These are phyloP conservation scores for Morelia viridis DNA, from an alignment of 2,797 vertebrate genomes.

Conservation along the genomic window DNA sequence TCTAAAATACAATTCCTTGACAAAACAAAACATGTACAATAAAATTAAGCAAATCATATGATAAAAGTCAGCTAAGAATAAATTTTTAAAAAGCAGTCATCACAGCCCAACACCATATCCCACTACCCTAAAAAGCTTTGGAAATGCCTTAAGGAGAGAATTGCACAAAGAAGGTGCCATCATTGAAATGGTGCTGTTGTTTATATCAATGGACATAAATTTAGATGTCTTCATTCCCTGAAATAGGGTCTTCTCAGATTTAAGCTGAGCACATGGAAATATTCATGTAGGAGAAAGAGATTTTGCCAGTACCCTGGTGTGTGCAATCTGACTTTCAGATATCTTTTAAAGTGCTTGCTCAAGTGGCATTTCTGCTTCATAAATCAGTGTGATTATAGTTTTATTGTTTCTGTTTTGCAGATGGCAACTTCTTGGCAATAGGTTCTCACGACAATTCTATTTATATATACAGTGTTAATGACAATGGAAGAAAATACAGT, in stretches of 20 bases:
- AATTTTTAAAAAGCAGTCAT: not conserved
- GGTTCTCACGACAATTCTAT: conserved; percentile 99
- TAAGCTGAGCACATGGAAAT: not conserved
- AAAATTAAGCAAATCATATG: not conserved
- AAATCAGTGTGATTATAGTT: not conserved
- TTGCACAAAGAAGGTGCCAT: not conserved
- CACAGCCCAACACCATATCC: not conserved
- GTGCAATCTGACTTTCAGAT: not conserved
- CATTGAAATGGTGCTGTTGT: not conserved
- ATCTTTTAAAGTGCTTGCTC: conserved; percentile 11
- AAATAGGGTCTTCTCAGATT: not conserved
- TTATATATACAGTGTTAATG: conserved; percentile 93
- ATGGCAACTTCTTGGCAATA: conserved; percentile 94
- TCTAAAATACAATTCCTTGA: not conserved
- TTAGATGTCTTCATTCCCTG: not conserved
- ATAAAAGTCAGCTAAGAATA: not conserved
- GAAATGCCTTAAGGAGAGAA: not conserved
- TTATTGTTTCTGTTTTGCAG: conserved; percentile 68
- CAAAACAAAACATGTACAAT: not conserved
- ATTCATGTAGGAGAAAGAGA: not conserved
- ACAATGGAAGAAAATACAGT: conserved; percentile 91
- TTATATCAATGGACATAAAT: not conserved
- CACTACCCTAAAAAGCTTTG: not conserved
- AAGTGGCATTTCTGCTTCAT: not conserved
- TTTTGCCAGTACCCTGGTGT: not conserved